Percentiles rank a stretch among this genome's conserved stretches.
These are phyloP conservation scores for Panopea generosa DNA, from an alignment of 2,888 invertebrate genomes.

Conservation along the genomic window DNA sequence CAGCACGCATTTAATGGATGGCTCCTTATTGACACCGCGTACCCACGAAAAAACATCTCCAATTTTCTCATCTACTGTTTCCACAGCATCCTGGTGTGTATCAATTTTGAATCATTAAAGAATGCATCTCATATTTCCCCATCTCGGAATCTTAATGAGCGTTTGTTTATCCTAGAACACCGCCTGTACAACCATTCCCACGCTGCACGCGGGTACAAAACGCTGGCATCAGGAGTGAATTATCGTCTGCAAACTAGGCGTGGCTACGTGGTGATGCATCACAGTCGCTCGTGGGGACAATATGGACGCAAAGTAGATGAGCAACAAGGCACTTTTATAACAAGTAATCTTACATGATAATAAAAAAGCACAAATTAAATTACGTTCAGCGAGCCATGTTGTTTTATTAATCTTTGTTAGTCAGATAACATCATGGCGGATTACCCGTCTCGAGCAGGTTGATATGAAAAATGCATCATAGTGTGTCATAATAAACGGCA, in stretches of 20 bases:
- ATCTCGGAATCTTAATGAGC: slow-evolving; percentile 29
- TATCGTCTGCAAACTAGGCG: slow-evolving; percentile 46
- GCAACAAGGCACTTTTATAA: neutral
- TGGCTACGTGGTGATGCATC: slow-evolving; percentile 31
- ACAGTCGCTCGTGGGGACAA: slow-evolving; percentile 12
- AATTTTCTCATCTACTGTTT: slow-evolving; percentile 30
- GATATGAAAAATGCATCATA: no score
- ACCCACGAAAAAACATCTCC: slow-evolving; percentile 12
- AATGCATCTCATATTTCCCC: slow-evolving; percentile 24
- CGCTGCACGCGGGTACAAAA: slow-evolving; percentile 30
- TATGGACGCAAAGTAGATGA: neutral
- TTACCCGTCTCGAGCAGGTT: no score
- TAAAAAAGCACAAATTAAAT: no score
- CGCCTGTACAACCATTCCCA: slow-evolving; percentile 26
- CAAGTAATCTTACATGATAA: no score
- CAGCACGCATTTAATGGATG: neutral
- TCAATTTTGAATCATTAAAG: slow-evolving; percentile 38
- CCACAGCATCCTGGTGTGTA: slow-evolving; percentile 19
- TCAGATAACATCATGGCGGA: no score
- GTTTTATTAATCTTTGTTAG: no score
- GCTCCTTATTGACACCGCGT: slow-evolving; percentile 18
- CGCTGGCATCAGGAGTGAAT: slow-evolving; percentile 44
- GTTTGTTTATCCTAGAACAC: slow-evolving; percentile 47
- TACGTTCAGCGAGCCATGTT: neutral
- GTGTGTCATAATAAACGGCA: no score